Percentiles rank a stretch among this genome's conserved stretches.
phyloP scores from a whole-genome alignment of 2,888 invertebrate species.

The Acronicta alni region DNA sequence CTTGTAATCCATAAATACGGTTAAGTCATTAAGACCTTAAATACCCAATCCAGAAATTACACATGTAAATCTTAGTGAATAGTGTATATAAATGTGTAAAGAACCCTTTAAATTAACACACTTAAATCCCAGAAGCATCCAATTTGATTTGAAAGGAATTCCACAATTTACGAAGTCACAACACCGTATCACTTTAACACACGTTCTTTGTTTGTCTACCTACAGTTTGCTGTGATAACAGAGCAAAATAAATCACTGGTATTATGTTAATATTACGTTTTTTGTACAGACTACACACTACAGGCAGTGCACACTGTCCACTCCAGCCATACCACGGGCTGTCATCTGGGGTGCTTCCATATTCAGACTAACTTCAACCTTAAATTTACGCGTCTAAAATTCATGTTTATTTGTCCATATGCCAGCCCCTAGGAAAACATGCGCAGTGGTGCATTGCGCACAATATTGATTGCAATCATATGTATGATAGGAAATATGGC shows the following conservation, averaged over 20 bases:
- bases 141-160: slow-evolving; percentile 23
- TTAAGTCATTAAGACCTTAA: neutral
- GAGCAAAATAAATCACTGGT: slow-evolving; percentile 33
- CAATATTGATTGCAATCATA: slow-evolving; percentile 85
- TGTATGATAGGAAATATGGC: slow-evolving; percentile 80
- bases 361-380: slow-evolving; percentile 31
- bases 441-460: slow-evolving; percentile 87
- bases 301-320: slow-evolving; percentile 74
- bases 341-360: slow-evolving; percentile 73
- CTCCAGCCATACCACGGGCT: slow-evolving; percentile 70
- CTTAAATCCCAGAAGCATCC: slow-evolving; percentile 22
- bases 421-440: slow-evolving; percentile 74
- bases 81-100: slow-evolving; percentile 7
- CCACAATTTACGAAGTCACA: slow-evolving; percentile 30
- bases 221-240: slow-evolving; percentile 44
- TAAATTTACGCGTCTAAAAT: slow-evolving; percentile 39
- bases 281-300: slow-evolving; percentile 53
- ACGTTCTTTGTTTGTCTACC: slow-evolving; percentile 16
- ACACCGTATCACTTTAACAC: slow-evolving; percentile 48
- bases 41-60: neutral
- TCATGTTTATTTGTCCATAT: slow-evolving; percentile 43
- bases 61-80: slow-evolving; percentile 1
- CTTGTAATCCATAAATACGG: too few relatives aligned
- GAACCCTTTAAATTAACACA: slow-evolving; percentile 34
- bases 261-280: slow-evolving; percentile 49